Evolutionary conservation across 2,113 vertebrate species (phyloP), one percentile per base, ranked within the genome.

Genomic region (Sylvietta virens): DNA sequence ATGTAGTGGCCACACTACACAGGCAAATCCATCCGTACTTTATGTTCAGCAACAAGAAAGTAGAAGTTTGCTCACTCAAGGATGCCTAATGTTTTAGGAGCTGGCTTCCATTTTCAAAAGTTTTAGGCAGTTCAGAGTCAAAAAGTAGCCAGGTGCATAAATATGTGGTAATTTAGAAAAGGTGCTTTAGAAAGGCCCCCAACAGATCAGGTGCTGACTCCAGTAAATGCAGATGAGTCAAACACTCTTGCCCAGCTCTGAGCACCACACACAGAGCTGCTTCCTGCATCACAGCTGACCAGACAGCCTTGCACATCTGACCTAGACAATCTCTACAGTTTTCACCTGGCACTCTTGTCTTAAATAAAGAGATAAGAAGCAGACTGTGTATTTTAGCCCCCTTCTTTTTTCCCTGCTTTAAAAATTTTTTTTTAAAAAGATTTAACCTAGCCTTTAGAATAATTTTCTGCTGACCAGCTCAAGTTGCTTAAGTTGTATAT

Each of bases 391-490:
- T 81, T 94, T 92, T 53, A 71, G 9, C 5, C 7, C 2, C 1
- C 2, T 37, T 6, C 4, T 3, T n/a, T 16, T 4, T 1, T 1
- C 3, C 6, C 2, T 5, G 7, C 2, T 18, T 56, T 56, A 71
- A 6, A 9, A 11, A 8, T 6, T 10, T 23, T n/a, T 31, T 10
- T 19, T 13, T 37, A 35, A 58, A 40, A 57, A 26, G 10, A 1
- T 56, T 88, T 77, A 27, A 33, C 3, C 8, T 42, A 8, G 9
- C 28, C 56, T 13, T 53, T 8, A 62, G 31, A 12, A 13, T 17
- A 54, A 50, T 45, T 89, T 90, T 71, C n/a, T 27, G 8, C 21
- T 47, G 17, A 37, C 11, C 20, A 56, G 11, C 6, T 54, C 64
- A n/a, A 33, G 28, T 20, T 87, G 24, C 28, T 77, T 4, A 19